Percentiles rank a stretch among this genome's conserved stretches.
Evolutionary conservation across 2,113 vertebrate genomes (phyloP).

Genomic region (Macaca mulatta): DNA sequence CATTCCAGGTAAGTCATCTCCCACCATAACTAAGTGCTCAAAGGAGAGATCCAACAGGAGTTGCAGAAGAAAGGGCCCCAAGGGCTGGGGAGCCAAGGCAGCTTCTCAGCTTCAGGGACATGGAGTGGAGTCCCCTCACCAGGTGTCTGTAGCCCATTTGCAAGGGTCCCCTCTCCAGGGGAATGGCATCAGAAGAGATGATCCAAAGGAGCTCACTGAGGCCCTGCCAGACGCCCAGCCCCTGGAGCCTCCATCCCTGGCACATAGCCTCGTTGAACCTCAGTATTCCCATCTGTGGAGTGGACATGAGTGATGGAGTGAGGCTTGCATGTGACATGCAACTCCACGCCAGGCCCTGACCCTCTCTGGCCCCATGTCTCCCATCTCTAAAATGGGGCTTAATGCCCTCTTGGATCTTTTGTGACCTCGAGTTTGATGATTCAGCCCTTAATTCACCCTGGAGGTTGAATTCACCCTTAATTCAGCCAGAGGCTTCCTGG

Average conservation of each 20-base stretch:
- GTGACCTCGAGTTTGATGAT: background rate
- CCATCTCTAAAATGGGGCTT: background rate
- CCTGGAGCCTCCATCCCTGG: background rate
- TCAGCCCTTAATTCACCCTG: background rate
- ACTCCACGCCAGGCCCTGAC: too few relatives aligned
- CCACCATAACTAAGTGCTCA: background rate
- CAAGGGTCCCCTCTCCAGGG: background rate
- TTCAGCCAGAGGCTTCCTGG: background rate
- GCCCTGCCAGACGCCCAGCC: too few relatives aligned
- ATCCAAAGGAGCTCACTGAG: background rate
- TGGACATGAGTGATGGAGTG: fast-evolving
- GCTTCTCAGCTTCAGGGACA: background rate
- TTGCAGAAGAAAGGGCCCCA: background rate
- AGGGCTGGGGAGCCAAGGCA: background rate
- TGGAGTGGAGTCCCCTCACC: background rate
- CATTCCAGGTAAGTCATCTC: constrained; percentile 19
- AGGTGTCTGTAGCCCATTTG: background rate
- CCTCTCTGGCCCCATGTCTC: background rate
- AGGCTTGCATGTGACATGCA: background rate
- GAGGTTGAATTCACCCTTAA: background rate
- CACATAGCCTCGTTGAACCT: background rate
- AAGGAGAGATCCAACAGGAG: background rate
- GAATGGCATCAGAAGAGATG: background rate
- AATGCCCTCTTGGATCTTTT: background rate
- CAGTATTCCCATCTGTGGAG: background rate